Evolutionary conservation across 2,888 invertebrate genomes (phyloP).

Genomic region (Diaperis boleti): DNA sequence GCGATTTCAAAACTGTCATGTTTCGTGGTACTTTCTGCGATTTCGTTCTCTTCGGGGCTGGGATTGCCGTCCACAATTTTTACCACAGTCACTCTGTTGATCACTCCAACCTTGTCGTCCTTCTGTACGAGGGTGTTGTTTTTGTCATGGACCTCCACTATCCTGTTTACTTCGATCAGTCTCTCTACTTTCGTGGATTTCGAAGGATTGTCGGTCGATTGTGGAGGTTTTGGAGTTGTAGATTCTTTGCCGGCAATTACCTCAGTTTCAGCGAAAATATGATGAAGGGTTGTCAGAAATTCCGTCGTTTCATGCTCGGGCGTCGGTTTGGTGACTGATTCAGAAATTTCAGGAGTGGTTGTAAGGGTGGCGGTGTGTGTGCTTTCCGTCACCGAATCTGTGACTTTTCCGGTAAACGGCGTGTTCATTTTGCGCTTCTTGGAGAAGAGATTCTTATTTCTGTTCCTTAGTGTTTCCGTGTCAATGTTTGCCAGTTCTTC

Average conservation of each 20-base stretch:
- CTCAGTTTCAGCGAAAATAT: constrained; percentile 67
- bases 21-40: constrained; percentile 25
- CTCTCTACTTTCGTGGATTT: constrained; percentile 66
- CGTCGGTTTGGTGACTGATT: constrained; percentile 39
- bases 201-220: constrained; percentile 50
- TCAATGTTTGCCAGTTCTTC: constrained; percentile 62
- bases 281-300: constrained; percentile 64
- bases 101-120: constrained; percentile 74
- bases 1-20: constrained; percentile 38
- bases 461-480: constrained; percentile 68
- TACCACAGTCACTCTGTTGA: constrained; percentile 76
- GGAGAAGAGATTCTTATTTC: constrained; percentile 70
- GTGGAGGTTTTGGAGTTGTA: constrained; percentile 63
- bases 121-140: constrained; percentile 67
- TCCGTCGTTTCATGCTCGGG: constrained; percentile 52
- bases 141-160: constrained; percentile 77
- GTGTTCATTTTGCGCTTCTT: constrained; percentile 61
- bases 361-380: constrained; percentile 27
- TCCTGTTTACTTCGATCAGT: constrained; percentile 77
- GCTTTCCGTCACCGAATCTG: constrained; percentile 32
- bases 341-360: constrained; percentile 32
- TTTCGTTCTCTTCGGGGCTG: constrained; percentile 47
- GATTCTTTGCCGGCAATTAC: constrained; percentile 55
- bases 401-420: constrained; percentile 46
- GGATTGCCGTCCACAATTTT: constrained; percentile 73